phyloP scores from a whole-genome alignment of 2,797 vertebrate species.

The Gymnodraco acuticeps region DNA sequence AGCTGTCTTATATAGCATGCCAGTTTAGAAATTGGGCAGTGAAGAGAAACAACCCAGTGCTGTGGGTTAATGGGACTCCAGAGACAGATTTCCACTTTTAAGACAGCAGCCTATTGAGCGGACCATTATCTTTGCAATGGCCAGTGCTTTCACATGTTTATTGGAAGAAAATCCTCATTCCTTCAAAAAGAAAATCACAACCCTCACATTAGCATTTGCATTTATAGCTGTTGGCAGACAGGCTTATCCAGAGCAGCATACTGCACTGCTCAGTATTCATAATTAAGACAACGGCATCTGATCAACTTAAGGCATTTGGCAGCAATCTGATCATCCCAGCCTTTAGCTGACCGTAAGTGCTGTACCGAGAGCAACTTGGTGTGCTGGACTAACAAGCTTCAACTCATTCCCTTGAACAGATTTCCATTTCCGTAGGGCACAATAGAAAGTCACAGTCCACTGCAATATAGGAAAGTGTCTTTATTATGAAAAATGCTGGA shows the following conservation, averaged over 20 bases:
- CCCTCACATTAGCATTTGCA: constrained; percentile 24
- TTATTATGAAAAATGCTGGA: constrained; percentile 8
- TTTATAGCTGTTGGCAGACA: constrained; percentile 32
- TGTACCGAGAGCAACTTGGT: constrained; percentile 17
- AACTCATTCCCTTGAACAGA: constrained; percentile 32
- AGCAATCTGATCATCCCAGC: constrained; percentile 22
- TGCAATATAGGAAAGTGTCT: constrained; percentile 14
- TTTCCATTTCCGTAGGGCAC: constrained; percentile 37
- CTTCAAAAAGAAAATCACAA: constrained; percentile 5
- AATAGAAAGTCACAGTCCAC: constrained; percentile 23
- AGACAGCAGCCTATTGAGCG: constrained; percentile 7
- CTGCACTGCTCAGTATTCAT: constrained; percentile 34
- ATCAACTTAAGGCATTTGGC: constrained; percentile 45
- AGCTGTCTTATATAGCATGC: constrained; percentile 31
- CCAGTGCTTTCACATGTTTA: constrained; percentile 13
- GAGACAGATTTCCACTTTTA: constrained; percentile 32
- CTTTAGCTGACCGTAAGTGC: constrained; percentile 21
- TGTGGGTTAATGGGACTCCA: constrained; percentile 36
- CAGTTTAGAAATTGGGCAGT: constrained; percentile 15
- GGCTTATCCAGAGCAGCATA: constrained; percentile 4
- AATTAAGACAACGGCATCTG: constrained; percentile 37
- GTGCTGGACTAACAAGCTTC: constrained; percentile 33
- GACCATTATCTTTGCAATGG: constrained; percentile 20
- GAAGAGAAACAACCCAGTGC: neutral
- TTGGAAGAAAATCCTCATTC: constrained; percentile 9